A percentile compares a stretch with the other conserved stretches of the same genome.
These are phyloP conservation scores for Amphimedon queenslandica DNA, from an alignment of 37 sponge, comb jelly and placozoan genomes.

Conservation along the genomic window DNA sequence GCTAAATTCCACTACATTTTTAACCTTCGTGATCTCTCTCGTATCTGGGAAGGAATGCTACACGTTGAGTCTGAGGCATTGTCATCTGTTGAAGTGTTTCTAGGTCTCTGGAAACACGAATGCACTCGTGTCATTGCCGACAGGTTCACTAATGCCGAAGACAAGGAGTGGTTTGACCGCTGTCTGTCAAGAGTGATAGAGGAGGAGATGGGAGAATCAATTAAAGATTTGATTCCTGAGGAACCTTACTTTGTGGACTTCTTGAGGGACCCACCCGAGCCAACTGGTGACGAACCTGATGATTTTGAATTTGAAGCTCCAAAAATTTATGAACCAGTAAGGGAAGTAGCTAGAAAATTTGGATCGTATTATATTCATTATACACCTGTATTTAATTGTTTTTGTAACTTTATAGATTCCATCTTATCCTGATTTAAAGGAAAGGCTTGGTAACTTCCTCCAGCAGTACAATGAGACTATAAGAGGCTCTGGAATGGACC, in stretches of 20 bases:
- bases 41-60: slow-evolving; percentile 99
- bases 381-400: slow-evolving; percentile 8
- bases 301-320: slow-evolving; percentile 94
- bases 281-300: slow-evolving; percentile 95
- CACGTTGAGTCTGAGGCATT: slow-evolving; percentile 61
- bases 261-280: slow-evolving; percentile 93
- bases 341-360: too few relatives aligned
- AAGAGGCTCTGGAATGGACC: slow-evolving; percentile 96
- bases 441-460: slow-evolving; percentile 69
- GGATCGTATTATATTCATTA: neutral
- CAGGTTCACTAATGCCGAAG: slow-evolving; percentile 90
- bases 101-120: slow-evolving; percentile 96
- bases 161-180: slow-evolving; percentile 90
- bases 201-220: slow-evolving; percentile 69
- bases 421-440: slow-evolving; percentile 62
- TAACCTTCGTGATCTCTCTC: slow-evolving; percentile 97
- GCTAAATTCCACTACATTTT: slow-evolving; percentile 99
- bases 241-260: slow-evolving; percentile 99
- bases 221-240: slow-evolving; percentile 41
- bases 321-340: slow-evolving; percentile 95
- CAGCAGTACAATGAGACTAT: slow-evolving; percentile 95
- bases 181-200: slow-evolving; percentile 38
- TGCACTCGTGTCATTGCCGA: slow-evolving; percentile 93
- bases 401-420: slow-evolving; percentile 47
- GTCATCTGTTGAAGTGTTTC: slow-evolving; percentile 23